Base-by-base conservation (phyloP, 2,888 invertebrate species). In the Sinohyriopsis cumingii region DNA sequence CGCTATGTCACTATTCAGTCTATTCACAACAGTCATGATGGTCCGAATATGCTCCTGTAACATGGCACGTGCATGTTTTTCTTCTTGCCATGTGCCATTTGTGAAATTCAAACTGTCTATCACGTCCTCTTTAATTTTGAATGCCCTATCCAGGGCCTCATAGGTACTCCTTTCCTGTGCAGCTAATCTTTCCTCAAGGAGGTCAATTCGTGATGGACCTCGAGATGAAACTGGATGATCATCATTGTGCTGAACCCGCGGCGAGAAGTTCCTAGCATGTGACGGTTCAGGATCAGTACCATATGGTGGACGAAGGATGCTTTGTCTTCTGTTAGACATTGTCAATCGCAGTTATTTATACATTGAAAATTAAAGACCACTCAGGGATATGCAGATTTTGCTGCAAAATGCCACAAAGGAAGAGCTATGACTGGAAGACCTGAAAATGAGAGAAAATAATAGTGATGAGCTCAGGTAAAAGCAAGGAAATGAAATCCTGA, bases 61-160 rank as follows among this genome's bases (percentile, higher is more conserved):
- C 79, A 89, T 81, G 61, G 74, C 78, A 22, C 89, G 67, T 7
- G 87, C 86, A 59, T 85, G 84, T 75, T 88, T 87, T 76, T 89
- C 89, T 63, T 89, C 88, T 73, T 89, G 86, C 89, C 89, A 89
- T 4, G 89, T 86, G 6, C 89, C 89, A 66, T 88, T 88, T 19
- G 86, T 88, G 71, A 85, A 84, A 68, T 87, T 88, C 65, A 89
- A 80, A 78, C 86, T 89, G 63, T 89, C 88, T 33, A 89, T 84
- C 33, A 89, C 86, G 77, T 90, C 89, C 64, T 89, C 87, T 69
- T 88, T 88, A 45, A 87, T 86, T 75, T 84, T 87, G 69, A 84
- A 85, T 0, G 89, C 87, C 69, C 84, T 77, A 68, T 88, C 89
- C n/a, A 89, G 76, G 59, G 89, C 76, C 7, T 76, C 75, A 66